Evolutionary conservation across 2,888 invertebrate genomes (phyloP), one percentile per base, ranked within the genome.

Genomic region (Drosophila testacea): DNA sequence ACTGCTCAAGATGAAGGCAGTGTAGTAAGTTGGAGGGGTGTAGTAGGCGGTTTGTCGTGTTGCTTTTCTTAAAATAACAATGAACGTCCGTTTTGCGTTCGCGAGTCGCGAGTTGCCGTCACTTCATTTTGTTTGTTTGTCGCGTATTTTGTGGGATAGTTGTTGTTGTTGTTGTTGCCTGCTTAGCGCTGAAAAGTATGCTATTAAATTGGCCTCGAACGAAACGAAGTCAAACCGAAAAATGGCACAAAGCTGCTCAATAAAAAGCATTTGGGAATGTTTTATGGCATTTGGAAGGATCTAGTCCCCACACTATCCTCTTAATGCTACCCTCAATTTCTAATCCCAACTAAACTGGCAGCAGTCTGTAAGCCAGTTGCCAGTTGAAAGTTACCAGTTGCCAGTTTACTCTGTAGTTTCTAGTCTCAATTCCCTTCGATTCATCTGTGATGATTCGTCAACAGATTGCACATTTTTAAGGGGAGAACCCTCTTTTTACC

Each of bases 161-260:
- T 66, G 57, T 48, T 55, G 63, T 44, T 62, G 13, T 52, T 46
- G 42, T 34, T 62, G 47, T 74, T 83, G 88, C 77, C 87, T 86
- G 81, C 82, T 87, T 88, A 90, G 82, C 79, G 82, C 88, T 82
- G 80, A 79, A 82, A 88, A 90, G 83, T 84, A 90, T 82, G 88
- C 81, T 79, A 90, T 90, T 90, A 91, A 89, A 89, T 89, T 91
- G 91, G 91, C 90, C 89, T 79, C 85, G 84, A 34, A 86, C 85
- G 84, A 34, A 86, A 79, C 84, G 82, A 80, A 78, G 88, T 80
- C 69, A 64, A 75, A 69, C 67, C 55, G 54, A 61, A 69, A 67
- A 73, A 77, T 79, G 79, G 68, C 77, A 59, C 59, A 61, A 73
- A 70, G 80, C 76, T 57, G 68, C 76, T 69, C 67, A 75, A 81